Evolutionary conservation across 2,797 vertebrate genomes (phyloP).

Genomic region (Mergus octosetaceus): DNA sequence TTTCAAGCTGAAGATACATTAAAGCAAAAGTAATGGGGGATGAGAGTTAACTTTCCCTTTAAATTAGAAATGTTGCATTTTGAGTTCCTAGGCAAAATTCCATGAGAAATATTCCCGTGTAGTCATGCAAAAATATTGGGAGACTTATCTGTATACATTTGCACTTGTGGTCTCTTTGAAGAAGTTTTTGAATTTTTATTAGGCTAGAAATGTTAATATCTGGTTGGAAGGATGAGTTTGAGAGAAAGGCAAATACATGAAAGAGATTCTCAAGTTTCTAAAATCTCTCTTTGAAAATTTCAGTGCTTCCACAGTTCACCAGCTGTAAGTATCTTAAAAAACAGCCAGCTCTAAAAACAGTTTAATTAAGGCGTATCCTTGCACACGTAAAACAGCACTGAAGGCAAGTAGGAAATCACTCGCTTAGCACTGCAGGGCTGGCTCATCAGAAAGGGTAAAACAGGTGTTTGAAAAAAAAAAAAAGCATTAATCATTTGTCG

Average conservation of each 20-base stretch:
- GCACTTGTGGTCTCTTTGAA: neutral
- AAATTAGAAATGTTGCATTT: neutral
- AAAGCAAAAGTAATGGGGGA: neutral
- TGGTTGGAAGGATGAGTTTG: constrained; percentile 25
- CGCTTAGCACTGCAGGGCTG: neutral
- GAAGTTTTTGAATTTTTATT: neutral
- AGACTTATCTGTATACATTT: neutral
- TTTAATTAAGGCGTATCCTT: neutral
- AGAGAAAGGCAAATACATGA: neutral
- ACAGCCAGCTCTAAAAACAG: neutral
- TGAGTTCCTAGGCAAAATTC: neutral
- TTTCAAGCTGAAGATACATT: neutral
- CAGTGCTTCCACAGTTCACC: neutral
- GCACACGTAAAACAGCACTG: neutral
- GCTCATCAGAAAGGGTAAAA: neutral
- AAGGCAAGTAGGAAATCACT: neutral
- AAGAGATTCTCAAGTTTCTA: neutral
- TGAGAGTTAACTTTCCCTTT: neutral
- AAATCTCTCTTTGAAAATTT: neutral
- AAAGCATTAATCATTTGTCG: neutral
- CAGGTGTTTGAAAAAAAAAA: constrained; percentile 18
- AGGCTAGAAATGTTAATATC: constrained; percentile 65
- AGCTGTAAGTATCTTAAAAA: neutral
- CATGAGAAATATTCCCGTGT: neutral
- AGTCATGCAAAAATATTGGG: neutral